These are phyloP conservation scores for Hydrolagus affinis DNA, from an alignment of 2,113 vertebrate species.

Conservation along the genomic window DNA sequence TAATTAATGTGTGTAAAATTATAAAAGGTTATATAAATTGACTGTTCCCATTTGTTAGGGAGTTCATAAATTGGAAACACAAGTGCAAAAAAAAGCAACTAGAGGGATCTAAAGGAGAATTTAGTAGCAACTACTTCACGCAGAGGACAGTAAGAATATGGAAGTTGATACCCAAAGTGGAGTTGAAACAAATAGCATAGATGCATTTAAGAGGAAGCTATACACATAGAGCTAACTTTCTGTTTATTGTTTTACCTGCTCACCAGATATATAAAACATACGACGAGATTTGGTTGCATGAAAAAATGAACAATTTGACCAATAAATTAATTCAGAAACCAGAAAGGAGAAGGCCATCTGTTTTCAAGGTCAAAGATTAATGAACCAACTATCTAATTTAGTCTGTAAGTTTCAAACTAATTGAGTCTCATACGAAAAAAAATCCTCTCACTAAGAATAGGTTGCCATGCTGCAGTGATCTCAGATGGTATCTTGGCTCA, in stretches of 20 bases:
- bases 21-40: no score
- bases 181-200: no score
- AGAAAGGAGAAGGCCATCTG: not conserved
- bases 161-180: no score
- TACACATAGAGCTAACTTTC: not conserved
- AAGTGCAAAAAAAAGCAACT: no score
- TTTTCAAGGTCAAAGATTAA: conserved; percentile 1
- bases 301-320: not conserved
- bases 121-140: no score
- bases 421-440: not conserved
- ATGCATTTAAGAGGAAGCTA: no score
- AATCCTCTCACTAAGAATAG: not conserved
- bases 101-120: no score
- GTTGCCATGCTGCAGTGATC: not conserved
- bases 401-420: conserved; percentile 5
- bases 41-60: no score
- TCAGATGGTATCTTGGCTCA: no score
- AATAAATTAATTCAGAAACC: not conserved
- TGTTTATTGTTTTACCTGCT: not conserved
- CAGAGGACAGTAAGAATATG: no score
- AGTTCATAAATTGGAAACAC: no score
- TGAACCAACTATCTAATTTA: not conserved
- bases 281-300: not conserved
- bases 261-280: not conserved
- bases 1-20: no score